A percentile compares a stretch with the other conserved stretches of the same genome.
These are phyloP conservation scores for Tanypteryx hageni DNA, from an alignment of 2,888 invertebrate species.

Conservation along the genomic window DNA sequence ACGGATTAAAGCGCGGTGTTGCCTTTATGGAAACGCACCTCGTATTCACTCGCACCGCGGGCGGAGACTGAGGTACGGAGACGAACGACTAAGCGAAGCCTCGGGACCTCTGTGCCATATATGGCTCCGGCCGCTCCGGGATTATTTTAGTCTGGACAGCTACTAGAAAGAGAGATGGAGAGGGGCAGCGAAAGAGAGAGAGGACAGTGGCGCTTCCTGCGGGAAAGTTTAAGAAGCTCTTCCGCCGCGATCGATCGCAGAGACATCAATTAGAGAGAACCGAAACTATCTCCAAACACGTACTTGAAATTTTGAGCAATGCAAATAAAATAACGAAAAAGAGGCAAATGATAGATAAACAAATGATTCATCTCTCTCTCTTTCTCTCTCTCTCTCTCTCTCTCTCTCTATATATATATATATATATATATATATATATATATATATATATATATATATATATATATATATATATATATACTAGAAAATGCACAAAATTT, in stretches of 20 bases:
- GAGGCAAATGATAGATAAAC: no score
- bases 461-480: no score
- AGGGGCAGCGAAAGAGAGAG: neutral
- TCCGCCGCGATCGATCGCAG: neutral
- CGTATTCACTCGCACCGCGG: conserved; percentile 44
- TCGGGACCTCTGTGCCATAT: conserved; percentile 55
- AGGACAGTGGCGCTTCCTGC: conserved; percentile 36
- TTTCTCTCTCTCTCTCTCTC: no score
- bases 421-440: no score
- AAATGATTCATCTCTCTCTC: no score
- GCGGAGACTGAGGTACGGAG: conserved; percentile 55
- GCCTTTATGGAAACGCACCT: neutral
- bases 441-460: no score
- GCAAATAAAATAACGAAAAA: no score
- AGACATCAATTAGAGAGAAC: neutral
- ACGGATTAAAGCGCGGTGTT: neutral
- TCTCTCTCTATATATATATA: no score
- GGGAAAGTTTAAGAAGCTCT: neutral
- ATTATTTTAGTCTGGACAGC: conserved; percentile 63
- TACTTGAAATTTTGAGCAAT: no score
- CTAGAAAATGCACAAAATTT: no score
- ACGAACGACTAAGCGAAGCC: conserved; percentile 35
- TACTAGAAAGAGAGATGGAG: conserved; percentile 35
- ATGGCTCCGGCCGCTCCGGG: conserved; percentile 57
- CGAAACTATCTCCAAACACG: no score